Evolutionary conservation across 2,888 invertebrate species (phyloP).

Genomic region (Phlogophora meticulosa): DNA sequence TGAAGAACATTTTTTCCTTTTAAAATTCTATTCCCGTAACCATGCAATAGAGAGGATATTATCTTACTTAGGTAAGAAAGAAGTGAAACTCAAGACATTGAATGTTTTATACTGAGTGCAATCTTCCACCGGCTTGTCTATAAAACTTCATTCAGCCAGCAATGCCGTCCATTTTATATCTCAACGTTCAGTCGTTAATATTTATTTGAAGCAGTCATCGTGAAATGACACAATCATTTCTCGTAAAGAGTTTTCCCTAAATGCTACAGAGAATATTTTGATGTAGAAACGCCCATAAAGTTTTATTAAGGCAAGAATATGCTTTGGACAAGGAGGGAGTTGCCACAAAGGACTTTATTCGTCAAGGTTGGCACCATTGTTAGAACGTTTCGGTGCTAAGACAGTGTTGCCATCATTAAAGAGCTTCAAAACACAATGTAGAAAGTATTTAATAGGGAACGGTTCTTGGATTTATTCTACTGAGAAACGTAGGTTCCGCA

Average conservation of each 20-base stretch:
- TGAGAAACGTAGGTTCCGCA: conserved; percentile 6
- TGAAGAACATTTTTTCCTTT: not conserved
- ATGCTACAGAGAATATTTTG: conserved; percentile 63
- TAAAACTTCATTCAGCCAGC: conserved; percentile 54
- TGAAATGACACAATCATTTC: conserved; percentile 63
- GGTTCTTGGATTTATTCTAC: conserved; percentile 25
- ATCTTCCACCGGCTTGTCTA: conserved; percentile 51
- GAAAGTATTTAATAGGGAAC: conserved; percentile 35
- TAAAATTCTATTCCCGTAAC: conserved; percentile 1
- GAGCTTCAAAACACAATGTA: conserved; percentile 54
- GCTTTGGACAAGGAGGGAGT: conserved; percentile 67
- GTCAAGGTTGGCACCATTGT: conserved; percentile 66
- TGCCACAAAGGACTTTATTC: conserved; percentile 71
- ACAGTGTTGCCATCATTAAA: conserved; percentile 61
- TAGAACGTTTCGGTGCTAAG: conserved; percentile 54
- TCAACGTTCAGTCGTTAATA: conserved; percentile 63
- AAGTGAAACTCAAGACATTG: conserved; percentile 40
- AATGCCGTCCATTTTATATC: conserved; percentile 60
- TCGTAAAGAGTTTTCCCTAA: conserved; percentile 59
- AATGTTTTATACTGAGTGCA: conserved; percentile 51
- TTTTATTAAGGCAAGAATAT: conserved; percentile 69
- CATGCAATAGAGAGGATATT: conserved; percentile 19
- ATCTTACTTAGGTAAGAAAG: conserved; percentile 28
- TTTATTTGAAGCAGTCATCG: conserved; percentile 63
- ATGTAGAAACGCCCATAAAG: conserved; percentile 63